Base-by-base conservation (phyloP, 2,888 invertebrate genomes). In the Caenorhabditis angaria region DNA sequence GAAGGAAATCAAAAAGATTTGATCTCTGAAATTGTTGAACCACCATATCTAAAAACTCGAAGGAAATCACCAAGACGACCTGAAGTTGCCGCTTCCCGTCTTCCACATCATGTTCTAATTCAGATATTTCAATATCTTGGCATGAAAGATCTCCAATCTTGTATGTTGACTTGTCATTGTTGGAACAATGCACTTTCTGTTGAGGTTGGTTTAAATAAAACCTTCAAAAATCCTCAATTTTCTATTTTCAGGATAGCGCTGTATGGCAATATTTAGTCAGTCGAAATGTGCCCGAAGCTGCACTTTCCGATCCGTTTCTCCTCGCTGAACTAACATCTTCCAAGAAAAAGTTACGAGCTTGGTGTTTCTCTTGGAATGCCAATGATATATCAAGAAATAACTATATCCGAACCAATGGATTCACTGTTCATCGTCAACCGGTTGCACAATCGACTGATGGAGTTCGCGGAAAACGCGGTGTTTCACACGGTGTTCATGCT, bases 401-500 rank as follows among this genome's bases (percentile, higher is more conserved):
- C 88, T 97, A 94, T 88, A 93, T 97, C 63, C 96, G 95, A 90
- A 92, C 94, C 28, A 96, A 95, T 90, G 96, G 95, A 77, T 97
- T 97, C 88, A 97, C 97, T 24, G 90, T 97, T 84, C 97, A 97
- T 90, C 92, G 97, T 88, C 96, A 97, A 89, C 97, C 97, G 56
- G 94, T 99, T 59, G 97, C 97, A 50, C 97, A 97, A 90, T 96
- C 95, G 89, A 97, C 97, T 68, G 97, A 99, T 90, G 96, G 94
- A 54, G 78, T 93, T 92, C 82, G 92, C 93, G 89, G 93, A 92
- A 80, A 97, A 94, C 91, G 88, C 48, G 85, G 86, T 4, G 66
- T 86, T 0, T 75, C 77, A 4, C 53, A 64, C 14, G 86, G 86
- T 2, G 77, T 82, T 5, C 86, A 86, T 68, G 82, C 83, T 4